Percentiles rank a stretch among this genome's conserved stretches.
These are phyloP conservation scores for Ophonus ardosiacus DNA, from an alignment of 2,888 invertebrate genomes.

Conservation along the genomic window DNA sequence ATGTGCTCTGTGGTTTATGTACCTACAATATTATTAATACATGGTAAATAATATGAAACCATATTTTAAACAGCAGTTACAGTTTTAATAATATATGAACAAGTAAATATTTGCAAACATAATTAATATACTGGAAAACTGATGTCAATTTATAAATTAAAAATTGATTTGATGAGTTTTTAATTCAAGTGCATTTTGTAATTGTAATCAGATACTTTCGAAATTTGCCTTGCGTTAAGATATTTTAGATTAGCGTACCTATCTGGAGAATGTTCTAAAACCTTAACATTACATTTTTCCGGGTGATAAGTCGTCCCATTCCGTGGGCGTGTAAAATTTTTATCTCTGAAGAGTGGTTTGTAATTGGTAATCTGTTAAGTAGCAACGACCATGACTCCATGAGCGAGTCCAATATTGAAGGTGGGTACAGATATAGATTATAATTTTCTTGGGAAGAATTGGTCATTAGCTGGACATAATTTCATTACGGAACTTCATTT, in stretches of 20 bases:
- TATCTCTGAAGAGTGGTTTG: neutral
- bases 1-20: neutral
- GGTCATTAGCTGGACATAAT: conserved; percentile 41
- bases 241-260: too few relatives aligned
- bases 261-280: neutral
- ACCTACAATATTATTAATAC: neutral
- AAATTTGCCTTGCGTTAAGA: neutral
- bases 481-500: conserved; percentile 33
- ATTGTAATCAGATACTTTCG: neutral
- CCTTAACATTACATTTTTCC: neutral
- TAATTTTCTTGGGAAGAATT: conserved; percentile 44
- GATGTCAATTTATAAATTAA: neutral
- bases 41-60: neutral
- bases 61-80: neutral
- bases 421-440: conserved; percentile 25
- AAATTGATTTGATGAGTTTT: neutral
- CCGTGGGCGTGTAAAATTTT: neutral
- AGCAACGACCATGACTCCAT: neutral
- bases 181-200: neutral
- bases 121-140: neutral
- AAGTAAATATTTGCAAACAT: neutral
- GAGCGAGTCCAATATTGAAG: neutral
- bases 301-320: neutral
- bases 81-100: neutral
- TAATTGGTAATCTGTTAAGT: conserved; percentile 47